phyloP scores from a whole-genome alignment of 53 echinoderm and acorn worm genomes.

The Temnopleurus reevesii region DNA sequence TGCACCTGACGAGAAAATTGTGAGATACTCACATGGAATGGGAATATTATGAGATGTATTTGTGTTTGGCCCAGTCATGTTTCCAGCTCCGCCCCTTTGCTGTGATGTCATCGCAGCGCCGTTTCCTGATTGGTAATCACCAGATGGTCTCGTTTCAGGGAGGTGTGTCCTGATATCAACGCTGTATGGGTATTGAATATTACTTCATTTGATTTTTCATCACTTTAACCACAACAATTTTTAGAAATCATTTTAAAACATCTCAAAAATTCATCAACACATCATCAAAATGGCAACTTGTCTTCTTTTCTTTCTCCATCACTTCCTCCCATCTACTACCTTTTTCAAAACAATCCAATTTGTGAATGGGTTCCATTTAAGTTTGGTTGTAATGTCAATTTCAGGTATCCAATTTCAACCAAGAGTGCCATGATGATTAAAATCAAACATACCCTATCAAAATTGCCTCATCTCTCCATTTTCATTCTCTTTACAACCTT shows the following conservation, averaged over 20 bases:
- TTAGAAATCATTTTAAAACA: background rate
- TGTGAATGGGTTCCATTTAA: background rate
- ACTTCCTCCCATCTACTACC: background rate
- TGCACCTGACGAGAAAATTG: too few species aligned
- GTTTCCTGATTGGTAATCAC: background rate
- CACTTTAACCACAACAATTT: too few species aligned
- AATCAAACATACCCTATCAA: too few species aligned
- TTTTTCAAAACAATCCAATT: background rate
- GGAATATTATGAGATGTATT: slow-evolving; percentile 51
- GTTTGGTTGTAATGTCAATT: too few species aligned
- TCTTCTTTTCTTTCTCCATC: background rate
- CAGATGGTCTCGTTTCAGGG: slow-evolving; percentile 39
- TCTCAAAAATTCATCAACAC: background rate
- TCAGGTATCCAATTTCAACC: too few species aligned
- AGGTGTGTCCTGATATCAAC: slow-evolving; percentile 66
- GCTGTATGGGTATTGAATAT: slow-evolving; percentile 14
- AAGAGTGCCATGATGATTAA: too few species aligned
- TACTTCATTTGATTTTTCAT: background rate
- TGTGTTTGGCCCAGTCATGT: background rate
- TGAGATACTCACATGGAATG: background rate
- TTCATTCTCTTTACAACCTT: too few species aligned
- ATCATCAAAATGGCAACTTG: background rate
- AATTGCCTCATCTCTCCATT: too few species aligned
- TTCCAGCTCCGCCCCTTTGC: background rate
- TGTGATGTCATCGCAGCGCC: background rate